phyloP scores from a whole-genome alignment of 2,888 invertebrate genomes.

The Rosalia funebris region DNA sequence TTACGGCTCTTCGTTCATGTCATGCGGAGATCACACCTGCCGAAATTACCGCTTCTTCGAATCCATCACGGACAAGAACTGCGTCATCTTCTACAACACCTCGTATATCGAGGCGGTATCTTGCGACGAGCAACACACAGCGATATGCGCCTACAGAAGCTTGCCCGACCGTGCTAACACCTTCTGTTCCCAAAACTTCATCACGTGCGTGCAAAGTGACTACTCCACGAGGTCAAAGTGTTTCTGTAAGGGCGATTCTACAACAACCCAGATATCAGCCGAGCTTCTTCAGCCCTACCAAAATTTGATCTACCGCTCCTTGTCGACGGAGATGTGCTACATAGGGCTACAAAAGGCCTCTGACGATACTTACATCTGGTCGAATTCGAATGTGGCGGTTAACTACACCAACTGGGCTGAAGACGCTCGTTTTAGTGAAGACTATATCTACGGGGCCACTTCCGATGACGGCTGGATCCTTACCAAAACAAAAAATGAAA shows the following conservation, averaged over 20 bases:
- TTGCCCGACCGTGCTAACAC: conserved; percentile 31
- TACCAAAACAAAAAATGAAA: conserved; percentile 18
- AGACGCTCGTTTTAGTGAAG: conserved; percentile 31
- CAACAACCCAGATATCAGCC: conserved; percentile 25
- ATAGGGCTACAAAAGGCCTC: conserved; percentile 41
- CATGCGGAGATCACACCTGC: conserved; percentile 32
- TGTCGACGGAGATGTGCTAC: conserved; percentile 41
- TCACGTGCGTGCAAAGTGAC: conserved; percentile 42
- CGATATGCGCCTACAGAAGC: conserved; percentile 47
- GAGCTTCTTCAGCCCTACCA: conserved; percentile 49
- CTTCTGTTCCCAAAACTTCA: conserved; percentile 40
- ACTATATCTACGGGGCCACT: conserved; percentile 36
- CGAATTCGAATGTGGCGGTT: conserved; percentile 27
- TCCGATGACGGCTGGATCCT: conserved; percentile 42
- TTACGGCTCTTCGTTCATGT: conserved; percentile 37
- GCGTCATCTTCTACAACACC: conserved; percentile 46
- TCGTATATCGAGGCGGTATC: conserved; percentile 40
- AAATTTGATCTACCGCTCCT: conserved; percentile 41
- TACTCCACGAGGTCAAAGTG: conserved; percentile 46
- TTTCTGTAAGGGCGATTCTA: conserved; percentile 41
- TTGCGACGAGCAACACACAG: conserved; percentile 44
- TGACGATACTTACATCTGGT: conserved; percentile 40
- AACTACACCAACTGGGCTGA: conserved; percentile 43
- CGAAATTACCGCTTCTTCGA: conserved; percentile 27
- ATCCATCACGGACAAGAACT: conserved; percentile 43